Conservation (phyloP, 1,140 invertebrate species). For the Sycophila sp. region DNA sequence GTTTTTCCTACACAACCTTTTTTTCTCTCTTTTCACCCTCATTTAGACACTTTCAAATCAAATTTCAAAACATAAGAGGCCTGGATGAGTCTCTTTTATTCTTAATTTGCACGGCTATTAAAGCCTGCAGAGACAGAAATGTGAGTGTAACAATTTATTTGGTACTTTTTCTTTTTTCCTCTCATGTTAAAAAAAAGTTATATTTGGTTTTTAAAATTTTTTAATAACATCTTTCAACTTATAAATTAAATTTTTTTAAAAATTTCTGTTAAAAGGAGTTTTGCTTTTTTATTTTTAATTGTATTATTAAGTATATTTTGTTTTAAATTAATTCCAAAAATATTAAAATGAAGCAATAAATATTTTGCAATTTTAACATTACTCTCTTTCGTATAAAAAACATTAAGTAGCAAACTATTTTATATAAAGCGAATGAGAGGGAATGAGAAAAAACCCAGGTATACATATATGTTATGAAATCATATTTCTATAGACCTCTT, state of each 20-base stretch:
- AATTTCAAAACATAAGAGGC: slow-evolving; percentile 31
- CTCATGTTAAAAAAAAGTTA: no score
- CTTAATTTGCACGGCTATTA: slow-evolving; percentile 10
- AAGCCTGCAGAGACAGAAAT: neutral
- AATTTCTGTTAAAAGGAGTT: no score
- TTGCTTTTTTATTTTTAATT: no score
- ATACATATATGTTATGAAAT: slow-evolving; percentile 42
- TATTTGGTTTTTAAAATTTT: slow-evolving; percentile 3
- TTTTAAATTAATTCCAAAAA: no score
- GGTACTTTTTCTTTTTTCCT: neutral
- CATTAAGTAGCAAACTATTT: no score
- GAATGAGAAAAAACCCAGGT: no score
- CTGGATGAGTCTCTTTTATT: neutral
- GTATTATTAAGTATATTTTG: no score
- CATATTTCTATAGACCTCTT: slow-evolving; percentile 51
- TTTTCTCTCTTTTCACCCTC: slow-evolving; percentile 32
- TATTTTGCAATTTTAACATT: no score
- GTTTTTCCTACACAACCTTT: slow-evolving; percentile 14
- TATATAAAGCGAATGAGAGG: no score
- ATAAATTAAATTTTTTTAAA: neutral
- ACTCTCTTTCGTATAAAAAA: no score
- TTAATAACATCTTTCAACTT: no score
- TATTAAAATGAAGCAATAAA: no score
- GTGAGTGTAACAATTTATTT: neutral
- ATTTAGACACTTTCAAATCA: slow-evolving; percentile 20